Conservation (phyloP, 2,888 invertebrate genomes). For the Cheilosia impressa region DNA sequence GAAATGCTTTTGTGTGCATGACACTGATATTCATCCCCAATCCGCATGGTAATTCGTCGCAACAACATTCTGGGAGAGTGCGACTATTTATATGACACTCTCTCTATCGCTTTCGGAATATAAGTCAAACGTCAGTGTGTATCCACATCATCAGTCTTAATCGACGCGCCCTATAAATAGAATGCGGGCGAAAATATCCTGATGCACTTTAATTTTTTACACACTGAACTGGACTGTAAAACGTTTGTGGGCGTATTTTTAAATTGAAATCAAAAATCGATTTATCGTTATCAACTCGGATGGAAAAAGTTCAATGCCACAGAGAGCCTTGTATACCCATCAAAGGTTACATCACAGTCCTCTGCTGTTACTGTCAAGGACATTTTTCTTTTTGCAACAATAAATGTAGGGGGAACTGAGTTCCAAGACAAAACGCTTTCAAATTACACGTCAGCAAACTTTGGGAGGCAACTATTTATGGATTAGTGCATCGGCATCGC, state of each 20-base stretch:
- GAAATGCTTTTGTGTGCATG: background rate
- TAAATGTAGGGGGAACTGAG: background rate
- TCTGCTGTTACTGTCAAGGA: background rate
- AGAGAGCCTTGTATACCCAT: no score
- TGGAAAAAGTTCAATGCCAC: background rate
- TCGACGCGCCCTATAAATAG: conserved; percentile 2
- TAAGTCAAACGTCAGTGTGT: conserved; percentile 29
- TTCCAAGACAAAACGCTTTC: conserved; percentile 15
- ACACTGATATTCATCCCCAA: no score
- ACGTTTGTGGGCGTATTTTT: background rate
- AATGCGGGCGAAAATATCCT: background rate
- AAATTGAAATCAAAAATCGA: conserved; percentile 32
- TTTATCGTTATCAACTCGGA: conserved; percentile 8
- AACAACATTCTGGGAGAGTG: no score
- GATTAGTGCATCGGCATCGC: background rate
- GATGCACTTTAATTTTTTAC: conserved; percentile 2
- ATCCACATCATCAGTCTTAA: conserved; percentile 30
- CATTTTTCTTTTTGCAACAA: background rate
- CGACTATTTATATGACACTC: background rate
- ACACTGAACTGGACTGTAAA: background rate
- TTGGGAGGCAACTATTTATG: conserved; percentile 22
- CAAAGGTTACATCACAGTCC: background rate
- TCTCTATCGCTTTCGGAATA: background rate
- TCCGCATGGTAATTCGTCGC: no score
- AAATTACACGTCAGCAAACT: conserved; percentile 13